Percentiles rank a stretch among this genome's conserved stretches.
Conservation (phyloP, 2,113 vertebrate genomes). For the Triplophysa rosa region DNA sequence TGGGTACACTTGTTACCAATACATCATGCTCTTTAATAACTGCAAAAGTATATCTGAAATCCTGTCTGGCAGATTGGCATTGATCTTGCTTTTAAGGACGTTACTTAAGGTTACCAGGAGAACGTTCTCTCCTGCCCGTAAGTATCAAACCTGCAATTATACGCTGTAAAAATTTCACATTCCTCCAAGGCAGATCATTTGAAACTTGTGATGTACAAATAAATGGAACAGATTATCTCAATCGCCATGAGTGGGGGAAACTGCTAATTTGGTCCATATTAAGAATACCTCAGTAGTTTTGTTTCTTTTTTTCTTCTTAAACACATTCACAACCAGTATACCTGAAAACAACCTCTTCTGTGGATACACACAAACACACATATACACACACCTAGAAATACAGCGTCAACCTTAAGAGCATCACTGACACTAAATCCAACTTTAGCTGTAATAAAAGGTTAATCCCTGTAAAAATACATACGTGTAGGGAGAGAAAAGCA, state of each 20-base stretch:
- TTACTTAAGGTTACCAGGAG: not conserved
- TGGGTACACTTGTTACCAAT: conserved; percentile 33
- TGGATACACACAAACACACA: not conserved
- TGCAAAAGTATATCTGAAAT: conserved; percentile 47
- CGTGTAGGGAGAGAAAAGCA: not conserved
- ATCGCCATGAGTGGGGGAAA: not conserved
- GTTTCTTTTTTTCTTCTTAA: conserved; percentile 38
- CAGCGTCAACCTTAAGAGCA: conserved; percentile 22
- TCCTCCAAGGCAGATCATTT: conserved; percentile 35
- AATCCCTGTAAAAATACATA: conserved; percentile 7
- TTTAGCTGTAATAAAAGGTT: conserved; percentile 1
- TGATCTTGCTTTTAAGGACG: not conserved
- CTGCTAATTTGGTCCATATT: conserved; percentile 51
- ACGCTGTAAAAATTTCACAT: conserved; percentile 27
- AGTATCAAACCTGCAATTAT: conserved; percentile 33
- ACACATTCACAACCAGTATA: conserved; percentile 34
- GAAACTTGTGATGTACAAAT: conserved; percentile 9
- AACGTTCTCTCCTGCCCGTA: not conserved
- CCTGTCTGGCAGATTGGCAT: not conserved
- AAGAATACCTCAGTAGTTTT: conserved; percentile 37
- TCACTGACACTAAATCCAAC: conserved; percentile 24
- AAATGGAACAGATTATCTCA: conserved; percentile 25
- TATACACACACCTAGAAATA: conserved; percentile 14
- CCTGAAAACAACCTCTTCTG: conserved; percentile 33
- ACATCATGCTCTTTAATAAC: conserved; percentile 45